phyloP scores from a whole-genome alignment of 2,888 invertebrate genomes.

The Drosophila lutescens region DNA sequence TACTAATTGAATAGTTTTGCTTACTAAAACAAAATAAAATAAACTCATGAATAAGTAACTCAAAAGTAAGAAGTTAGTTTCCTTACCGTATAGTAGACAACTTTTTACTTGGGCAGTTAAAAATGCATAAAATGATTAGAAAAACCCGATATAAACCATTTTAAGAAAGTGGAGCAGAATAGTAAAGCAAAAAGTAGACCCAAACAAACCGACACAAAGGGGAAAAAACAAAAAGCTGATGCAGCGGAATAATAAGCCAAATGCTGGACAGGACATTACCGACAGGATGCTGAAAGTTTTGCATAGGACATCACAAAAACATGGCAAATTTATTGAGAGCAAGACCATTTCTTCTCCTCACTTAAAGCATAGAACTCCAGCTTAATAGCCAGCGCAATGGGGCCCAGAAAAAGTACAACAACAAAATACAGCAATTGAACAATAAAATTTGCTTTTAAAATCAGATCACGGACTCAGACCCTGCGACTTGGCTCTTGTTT shows the following conservation, averaged over 20 bases:
- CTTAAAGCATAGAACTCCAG: constrained; percentile 7
- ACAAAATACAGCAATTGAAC: constrained; percentile 27
- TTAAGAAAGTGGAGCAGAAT: background rate
- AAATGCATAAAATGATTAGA: constrained; percentile 20
- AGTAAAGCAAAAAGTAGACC: background rate
- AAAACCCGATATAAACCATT: constrained; percentile 15
- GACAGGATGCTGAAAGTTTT: constrained; percentile 44
- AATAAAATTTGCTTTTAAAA: constrained; percentile 31
- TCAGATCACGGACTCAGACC: constrained; percentile 4
- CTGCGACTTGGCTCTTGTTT: background rate
- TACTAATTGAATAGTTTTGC: constrained; percentile 1
- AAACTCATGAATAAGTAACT: background rate
- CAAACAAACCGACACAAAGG: constrained; percentile 16
- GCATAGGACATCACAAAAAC: constrained; percentile 25
- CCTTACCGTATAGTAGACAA: background rate
- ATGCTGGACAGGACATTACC: constrained; percentile 32
- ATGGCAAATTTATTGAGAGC: constrained; percentile 29
- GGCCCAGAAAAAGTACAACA: background rate
- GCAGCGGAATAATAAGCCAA: constrained; percentile 38
- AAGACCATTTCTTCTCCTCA: background rate
- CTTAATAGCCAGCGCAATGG: constrained; percentile 26
- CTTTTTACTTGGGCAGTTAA: constrained; percentile 4
- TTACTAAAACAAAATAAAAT: background rate
- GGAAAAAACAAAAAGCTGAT: constrained; percentile 52
- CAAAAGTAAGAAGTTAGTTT: background rate